Conservation (phyloP, 1,140 invertebrate genomes). For the Aphis gossypii region DNA sequence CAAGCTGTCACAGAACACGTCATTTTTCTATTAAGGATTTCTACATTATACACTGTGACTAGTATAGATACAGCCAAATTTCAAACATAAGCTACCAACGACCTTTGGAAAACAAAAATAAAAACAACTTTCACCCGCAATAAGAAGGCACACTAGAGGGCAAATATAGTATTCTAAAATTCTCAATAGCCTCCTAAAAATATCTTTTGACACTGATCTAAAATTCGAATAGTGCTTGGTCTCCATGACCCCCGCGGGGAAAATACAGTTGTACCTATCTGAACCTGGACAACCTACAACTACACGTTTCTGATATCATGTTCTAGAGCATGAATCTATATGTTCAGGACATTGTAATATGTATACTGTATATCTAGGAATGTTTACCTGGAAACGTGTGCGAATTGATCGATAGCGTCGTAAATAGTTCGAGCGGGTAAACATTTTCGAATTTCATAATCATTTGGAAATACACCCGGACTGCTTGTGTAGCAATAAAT, state of each 20-base stretch:
- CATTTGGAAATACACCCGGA: not conserved
- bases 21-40: not conserved
- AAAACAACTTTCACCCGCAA: not conserved
- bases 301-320: not conserved
- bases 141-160: not conserved
- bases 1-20: not conserved
- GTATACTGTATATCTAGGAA: not conserved
- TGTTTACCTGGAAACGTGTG: not conserved
- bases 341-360: not conserved
- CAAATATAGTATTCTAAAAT: constrained; percentile 2
- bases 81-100: not conserved
- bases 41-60: not conserved
- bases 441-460: not conserved
- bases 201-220: not conserved
- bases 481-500: not conserved
- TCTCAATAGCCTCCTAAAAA: not conserved
- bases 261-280: not conserved
- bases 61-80: not conserved
- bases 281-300: not conserved
- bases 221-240: not conserved
- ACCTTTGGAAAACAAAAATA: not conserved
- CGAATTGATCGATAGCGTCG: not conserved
- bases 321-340: not conserved
- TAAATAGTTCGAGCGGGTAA: not conserved
- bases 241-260: not conserved